Evolutionary conservation across 53 echinoderm and acorn worm species (phyloP), one percentile per base, ranked within the genome.

Genomic region (Echinometra lucunter): DNA sequence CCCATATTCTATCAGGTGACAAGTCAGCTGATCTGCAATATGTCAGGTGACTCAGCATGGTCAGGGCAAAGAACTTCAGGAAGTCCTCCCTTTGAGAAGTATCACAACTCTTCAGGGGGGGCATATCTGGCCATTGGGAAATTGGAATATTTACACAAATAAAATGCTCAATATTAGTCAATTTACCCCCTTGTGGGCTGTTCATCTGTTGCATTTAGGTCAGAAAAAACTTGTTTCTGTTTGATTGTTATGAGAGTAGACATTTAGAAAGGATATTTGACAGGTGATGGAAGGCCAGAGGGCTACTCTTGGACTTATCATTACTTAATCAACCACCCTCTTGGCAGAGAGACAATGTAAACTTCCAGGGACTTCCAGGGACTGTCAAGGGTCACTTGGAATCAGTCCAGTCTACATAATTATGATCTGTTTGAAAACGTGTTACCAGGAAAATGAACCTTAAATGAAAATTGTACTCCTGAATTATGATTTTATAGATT

Each of bases 311-410:
- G 85, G 49, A 49, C 28, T 19, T 28, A 85, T 85, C 49, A 49
- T 85, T 47, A 49, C 45, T 85, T 49, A 85, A 85, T 85, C 85
- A 78, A 78, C 78, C 78, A 38, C 38, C 28, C 45, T 85, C 49
- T 45, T 85, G 49, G 85, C 85, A 85, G 13, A 85, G 49, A 85
- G 30, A 85, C 85, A 85, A 85, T 85, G 4, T 37, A 49, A 85
- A 85, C 30, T 45, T 85, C 85, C 85, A 85, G 85, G 85, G 85
- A 78, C 42, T 85, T n/a, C 49, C 49, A 47, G n/a, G 85, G 85
- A 78, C 42, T 85, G 9, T 30, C 49, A 47, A 13, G 85, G 45
- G 85, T 85, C 85, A 49, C 47, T 85, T 85, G 85, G 85, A 85
- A n/a, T 49, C 49, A n/a, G n/a, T 85, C 85, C 85, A 85, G 49